Percentiles rank a stretch among this genome's conserved stretches.
Conservation (phyloP, 2,113 vertebrate species). For the Mirounga angustirostris region DNA sequence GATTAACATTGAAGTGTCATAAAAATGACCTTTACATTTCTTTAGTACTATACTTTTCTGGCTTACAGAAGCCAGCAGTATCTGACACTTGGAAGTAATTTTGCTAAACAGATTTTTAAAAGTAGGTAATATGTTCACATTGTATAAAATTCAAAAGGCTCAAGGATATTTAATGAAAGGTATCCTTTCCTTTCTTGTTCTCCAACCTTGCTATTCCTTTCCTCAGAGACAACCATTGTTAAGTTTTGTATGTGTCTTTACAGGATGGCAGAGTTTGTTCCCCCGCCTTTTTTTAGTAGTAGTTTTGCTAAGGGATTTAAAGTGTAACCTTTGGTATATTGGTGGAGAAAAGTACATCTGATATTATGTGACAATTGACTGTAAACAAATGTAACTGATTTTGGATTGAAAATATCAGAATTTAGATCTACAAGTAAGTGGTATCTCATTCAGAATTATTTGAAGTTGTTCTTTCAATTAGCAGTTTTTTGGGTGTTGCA, state of each 20-base stretch:
- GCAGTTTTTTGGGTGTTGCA: background rate
- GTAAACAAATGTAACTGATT: background rate
- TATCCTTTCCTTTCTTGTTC: background rate
- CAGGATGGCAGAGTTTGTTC: background rate
- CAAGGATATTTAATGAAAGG: background rate
- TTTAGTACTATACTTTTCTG: slow-evolving; percentile 24
- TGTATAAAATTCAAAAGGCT: background rate
- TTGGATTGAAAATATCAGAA: slow-evolving; percentile 30
- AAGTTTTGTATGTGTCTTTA: slow-evolving; percentile 8
- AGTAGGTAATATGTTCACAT: background rate
- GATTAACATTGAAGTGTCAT: background rate
- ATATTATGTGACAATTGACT: background rate
- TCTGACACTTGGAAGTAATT: slow-evolving; percentile 51
- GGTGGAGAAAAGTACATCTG: background rate
- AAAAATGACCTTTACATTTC: background rate
- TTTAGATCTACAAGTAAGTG: background rate
- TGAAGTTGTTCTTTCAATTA: slow-evolving; percentile 36
- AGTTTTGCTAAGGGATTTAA: background rate
- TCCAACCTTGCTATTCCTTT: background rate
- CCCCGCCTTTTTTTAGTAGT: background rate
- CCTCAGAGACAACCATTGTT: background rate
- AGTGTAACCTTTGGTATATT: background rate
- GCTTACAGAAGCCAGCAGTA: slow-evolving; percentile 6
- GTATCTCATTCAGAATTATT: background rate
- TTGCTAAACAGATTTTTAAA: slow-evolving; percentile 42